phyloP scores from a whole-genome alignment of 2,113 vertebrate species.

The Naja naja region DNA sequence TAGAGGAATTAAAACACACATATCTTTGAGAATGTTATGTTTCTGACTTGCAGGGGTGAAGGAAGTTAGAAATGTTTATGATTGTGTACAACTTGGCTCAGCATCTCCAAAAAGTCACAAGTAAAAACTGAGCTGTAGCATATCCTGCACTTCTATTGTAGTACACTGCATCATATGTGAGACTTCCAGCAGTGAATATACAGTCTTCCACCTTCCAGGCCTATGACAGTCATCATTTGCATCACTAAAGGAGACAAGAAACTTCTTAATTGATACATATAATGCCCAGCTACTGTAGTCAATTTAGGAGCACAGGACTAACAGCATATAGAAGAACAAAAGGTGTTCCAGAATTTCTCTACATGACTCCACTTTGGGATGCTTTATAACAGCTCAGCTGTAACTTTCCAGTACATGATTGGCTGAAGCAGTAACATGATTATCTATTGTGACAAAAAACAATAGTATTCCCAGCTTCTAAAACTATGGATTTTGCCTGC shows the following conservation, averaged over 20 bases:
- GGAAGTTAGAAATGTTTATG: background rate
- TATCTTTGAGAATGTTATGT: background rate
- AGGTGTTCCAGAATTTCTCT: background rate
- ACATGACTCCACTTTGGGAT: background rate
- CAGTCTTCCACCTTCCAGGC: background rate
- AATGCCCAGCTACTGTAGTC: background rate
- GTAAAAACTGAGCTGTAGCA: background rate
- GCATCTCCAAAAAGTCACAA: background rate
- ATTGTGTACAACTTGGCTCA: background rate
- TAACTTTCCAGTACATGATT: background rate
- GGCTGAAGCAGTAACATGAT: background rate
- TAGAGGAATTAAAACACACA: background rate
- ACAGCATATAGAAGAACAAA: background rate
- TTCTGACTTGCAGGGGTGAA: background rate
- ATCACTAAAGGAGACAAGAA: constrained; percentile 1
- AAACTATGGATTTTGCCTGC: background rate
- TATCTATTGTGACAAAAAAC: background rate
- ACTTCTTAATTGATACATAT: background rate
- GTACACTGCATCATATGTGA: background rate
- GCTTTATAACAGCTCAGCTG: background rate
- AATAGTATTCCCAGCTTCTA: background rate
- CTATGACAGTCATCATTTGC: background rate
- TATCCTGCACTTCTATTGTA: background rate
- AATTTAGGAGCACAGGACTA: rapidly evolving
- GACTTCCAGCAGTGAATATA: background rate